Evolutionary conservation across 2,888 invertebrate species (phyloP).

Genomic region (Cheilosia soror): DNA sequence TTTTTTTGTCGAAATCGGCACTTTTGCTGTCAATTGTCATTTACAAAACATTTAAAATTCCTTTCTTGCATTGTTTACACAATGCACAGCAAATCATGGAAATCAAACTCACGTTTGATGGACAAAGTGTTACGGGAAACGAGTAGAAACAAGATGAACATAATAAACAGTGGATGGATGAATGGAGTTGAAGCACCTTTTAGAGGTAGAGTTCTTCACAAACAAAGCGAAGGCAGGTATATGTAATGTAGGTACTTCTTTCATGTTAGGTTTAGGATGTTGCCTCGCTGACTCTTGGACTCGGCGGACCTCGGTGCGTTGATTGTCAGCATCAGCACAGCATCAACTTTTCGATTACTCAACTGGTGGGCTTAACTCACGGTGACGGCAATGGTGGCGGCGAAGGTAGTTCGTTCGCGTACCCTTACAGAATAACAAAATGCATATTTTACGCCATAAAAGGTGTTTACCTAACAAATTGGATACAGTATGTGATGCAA

Average conservation of each 20-base stretch:
- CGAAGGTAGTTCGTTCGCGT: neutral
- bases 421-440: constrained; percentile 6
- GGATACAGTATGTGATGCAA: constrained; percentile 9
- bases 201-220: constrained; percentile 10
- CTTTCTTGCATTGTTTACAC: constrained; percentile 57
- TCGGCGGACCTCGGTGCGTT: neutral
- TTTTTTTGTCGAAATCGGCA: constrained; percentile 5
- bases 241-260: neutral
- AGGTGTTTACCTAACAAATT: constrained; percentile 21
- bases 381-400: neutral
- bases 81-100: constrained; percentile 37
- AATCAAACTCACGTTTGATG: constrained; percentile 32
- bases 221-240: constrained; percentile 15
- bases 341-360: constrained; percentile 37
- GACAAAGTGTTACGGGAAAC: constrained; percentile 15
- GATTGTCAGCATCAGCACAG: constrained; percentile 26
- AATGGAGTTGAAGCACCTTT: neutral
- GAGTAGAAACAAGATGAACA: constrained; percentile 42
- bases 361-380: constrained; percentile 22
- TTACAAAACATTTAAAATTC: constrained; percentile 50
- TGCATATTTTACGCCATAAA: constrained; percentile 6
- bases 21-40: constrained; percentile 32
- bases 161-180: constrained; percentile 32
- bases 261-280: constrained; percentile 17
- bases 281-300: constrained; percentile 11